Evolutionary conservation across 2,113 vertebrate species (phyloP).

Genomic region (Pristiophorus japonicus): DNA sequence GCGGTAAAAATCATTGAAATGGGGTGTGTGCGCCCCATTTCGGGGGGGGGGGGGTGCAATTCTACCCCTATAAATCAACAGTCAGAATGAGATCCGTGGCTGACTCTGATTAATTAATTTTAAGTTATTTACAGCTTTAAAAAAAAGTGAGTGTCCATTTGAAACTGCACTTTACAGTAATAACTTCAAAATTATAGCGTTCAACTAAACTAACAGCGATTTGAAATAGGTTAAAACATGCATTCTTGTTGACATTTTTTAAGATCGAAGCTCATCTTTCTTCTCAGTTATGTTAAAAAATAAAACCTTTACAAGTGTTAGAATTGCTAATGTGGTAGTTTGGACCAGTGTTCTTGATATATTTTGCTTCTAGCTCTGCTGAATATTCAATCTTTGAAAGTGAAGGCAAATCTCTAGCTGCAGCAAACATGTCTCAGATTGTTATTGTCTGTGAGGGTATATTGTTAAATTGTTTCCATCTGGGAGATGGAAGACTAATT

Average conservation of each 20-base stretch:
- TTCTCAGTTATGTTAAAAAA: background rate
- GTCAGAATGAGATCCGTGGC: background rate
- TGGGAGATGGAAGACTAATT: background rate
- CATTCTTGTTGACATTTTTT: background rate
- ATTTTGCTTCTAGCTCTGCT: background rate
- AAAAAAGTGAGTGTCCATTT: background rate
- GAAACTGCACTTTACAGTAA: background rate
- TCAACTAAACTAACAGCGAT: background rate
- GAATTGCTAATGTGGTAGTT: background rate
- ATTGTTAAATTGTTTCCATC: constrained; percentile 17
- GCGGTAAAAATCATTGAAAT: too few relatives aligned
- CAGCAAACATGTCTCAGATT: background rate
- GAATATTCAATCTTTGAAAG: constrained; percentile 20
- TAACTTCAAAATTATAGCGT: background rate
- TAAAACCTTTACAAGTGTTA: background rate
- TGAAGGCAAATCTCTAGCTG: constrained; percentile 15
- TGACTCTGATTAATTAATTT: background rate
- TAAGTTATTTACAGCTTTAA: background rate
- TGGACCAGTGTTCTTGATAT: background rate
- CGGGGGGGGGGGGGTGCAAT: too few relatives aligned
- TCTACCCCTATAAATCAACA: background rate
- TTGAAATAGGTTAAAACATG: background rate
- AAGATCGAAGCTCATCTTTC: background rate
- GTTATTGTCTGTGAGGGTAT: background rate
- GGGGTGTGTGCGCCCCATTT: too few relatives aligned